Evolutionary conservation across 2,797 vertebrate species (phyloP).

Genomic region (Cryptoblepharus egeriae): DNA sequence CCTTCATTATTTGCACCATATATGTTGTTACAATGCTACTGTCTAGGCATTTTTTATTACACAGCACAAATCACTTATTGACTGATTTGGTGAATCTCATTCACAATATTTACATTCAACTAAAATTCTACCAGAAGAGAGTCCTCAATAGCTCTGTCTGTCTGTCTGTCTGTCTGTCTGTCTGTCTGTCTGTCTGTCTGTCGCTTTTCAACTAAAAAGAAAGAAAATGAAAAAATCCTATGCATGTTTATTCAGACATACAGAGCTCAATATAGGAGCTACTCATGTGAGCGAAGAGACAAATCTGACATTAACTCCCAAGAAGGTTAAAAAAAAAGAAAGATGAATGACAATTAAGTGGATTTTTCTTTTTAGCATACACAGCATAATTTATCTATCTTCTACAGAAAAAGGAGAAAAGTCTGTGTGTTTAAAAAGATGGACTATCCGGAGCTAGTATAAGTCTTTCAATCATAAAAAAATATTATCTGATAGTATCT

Average conservation of each 20-base stretch:
- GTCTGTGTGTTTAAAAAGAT: conserved; percentile 8
- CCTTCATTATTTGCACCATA: background rate
- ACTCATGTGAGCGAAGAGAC: background rate
- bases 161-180: too few species aligned
- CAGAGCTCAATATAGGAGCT: background rate
- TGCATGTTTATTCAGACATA: background rate
- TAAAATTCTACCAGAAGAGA: background rate
- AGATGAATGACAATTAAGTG: background rate
- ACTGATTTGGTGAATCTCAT: background rate
- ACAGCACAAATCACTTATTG: background rate
- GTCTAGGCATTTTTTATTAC: background rate
- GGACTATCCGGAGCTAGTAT: background rate
- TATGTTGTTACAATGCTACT: background rate
- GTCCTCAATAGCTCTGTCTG: too few species aligned
- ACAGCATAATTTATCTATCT: conserved; percentile 6
- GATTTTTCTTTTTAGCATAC: background rate
- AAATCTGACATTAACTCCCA: background rate
- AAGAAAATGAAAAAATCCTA: too few species aligned
- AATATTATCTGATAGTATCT: background rate
- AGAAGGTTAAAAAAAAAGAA: background rate
- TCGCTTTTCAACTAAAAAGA: too few species aligned
- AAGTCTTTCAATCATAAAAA: conserved; percentile 31
- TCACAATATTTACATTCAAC: background rate
- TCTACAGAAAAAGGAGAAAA: background rate
- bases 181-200: too few species aligned